Evolutionary conservation across 1,140 invertebrate genomes (phyloP).

Genomic region (Stegodyphus mimosarum): DNA sequence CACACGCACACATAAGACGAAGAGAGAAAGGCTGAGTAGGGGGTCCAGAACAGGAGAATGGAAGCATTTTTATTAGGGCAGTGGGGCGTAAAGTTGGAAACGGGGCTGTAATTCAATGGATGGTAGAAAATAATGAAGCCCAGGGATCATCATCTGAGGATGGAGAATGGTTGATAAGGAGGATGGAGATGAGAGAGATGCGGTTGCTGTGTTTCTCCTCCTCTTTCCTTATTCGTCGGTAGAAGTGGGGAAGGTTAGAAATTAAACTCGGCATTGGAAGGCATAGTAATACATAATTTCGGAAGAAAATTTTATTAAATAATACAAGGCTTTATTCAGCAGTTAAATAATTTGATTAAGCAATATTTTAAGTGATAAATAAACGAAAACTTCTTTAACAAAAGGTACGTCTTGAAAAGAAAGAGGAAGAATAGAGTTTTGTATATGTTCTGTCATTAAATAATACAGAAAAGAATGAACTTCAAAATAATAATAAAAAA

Average conservation of each 20-base stretch:
- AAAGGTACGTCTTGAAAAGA: no score
- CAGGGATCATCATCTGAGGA: slow-evolving; percentile 40
- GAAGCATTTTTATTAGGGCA: slow-evolving; percentile 29
- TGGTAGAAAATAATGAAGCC: slow-evolving; percentile 43
- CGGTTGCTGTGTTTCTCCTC: slow-evolving; percentile 22
- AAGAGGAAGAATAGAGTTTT: no score
- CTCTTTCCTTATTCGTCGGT: slow-evolving; percentile 8
- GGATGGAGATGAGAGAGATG: slow-evolving; percentile 38
- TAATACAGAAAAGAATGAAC: no score
- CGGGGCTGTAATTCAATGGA: slow-evolving; percentile 38
- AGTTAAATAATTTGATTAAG: no score
- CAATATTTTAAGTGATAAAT: no score
- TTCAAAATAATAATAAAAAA: no score
- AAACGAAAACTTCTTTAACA: no score
- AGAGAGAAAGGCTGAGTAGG: neutral
- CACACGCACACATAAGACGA: no score
- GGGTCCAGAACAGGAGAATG: neutral
- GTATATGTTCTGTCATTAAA: no score
- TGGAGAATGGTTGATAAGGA: slow-evolving; percentile 41
- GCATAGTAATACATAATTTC: no score
- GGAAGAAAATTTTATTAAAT: no score
- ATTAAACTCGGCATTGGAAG: neutral
- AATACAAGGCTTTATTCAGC: no score
- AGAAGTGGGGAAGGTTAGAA: slow-evolving; percentile 2
- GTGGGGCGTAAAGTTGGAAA: slow-evolving; percentile 30